Base-by-base conservation (phyloP, 2,888 invertebrate species). In the Meghimatium bilineatum region DNA sequence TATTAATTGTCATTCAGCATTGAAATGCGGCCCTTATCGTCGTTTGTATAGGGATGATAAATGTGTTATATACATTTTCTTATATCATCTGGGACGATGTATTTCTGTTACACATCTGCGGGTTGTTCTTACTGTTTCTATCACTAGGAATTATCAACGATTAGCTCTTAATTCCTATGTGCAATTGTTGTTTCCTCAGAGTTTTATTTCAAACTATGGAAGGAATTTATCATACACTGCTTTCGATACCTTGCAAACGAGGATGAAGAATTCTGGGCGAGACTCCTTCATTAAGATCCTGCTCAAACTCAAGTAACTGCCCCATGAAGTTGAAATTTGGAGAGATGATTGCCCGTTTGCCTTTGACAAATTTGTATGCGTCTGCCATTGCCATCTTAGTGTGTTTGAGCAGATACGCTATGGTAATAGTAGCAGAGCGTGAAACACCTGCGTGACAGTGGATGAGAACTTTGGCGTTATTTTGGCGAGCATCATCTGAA, bases 361-460 rank as follows among this genome's bases (percentile, higher is more conserved):
- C 95, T 93, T 97, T 97, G 83, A 98, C 98, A 92, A 96, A 95
- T 90, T 96, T 96, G 94, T 96, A 97, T 0, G 98, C 98, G 92
- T 98, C 97, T 72, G 97, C 95, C 95, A 96, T 96, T 66, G 96
- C 96, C 93, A 97, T 93, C 85, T 96, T 95, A 93, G 92, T 90
- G 94, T 97, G 96, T 91, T 97, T 96, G 97, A 98, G 98, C 90
- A 98, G 95, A 94, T 97, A 98, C 77, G 98, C 98, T 92, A 98
- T 98, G 92, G 97, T 97, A 92, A 98, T 96, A 87, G 98, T 98
- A 87, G 98, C 97, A 88, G 98, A 98, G 88, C 98, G 95, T 82
- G 98, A 98, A 78, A 98, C 97, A 80, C 98, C 98, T 79, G 98
- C 98, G 92, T 98, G 98, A 94, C 98, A 98, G 94, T 98, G 98